Conservation (phyloP, 1,140 invertebrate species). For the Hypsibius dujardini region DNA sequence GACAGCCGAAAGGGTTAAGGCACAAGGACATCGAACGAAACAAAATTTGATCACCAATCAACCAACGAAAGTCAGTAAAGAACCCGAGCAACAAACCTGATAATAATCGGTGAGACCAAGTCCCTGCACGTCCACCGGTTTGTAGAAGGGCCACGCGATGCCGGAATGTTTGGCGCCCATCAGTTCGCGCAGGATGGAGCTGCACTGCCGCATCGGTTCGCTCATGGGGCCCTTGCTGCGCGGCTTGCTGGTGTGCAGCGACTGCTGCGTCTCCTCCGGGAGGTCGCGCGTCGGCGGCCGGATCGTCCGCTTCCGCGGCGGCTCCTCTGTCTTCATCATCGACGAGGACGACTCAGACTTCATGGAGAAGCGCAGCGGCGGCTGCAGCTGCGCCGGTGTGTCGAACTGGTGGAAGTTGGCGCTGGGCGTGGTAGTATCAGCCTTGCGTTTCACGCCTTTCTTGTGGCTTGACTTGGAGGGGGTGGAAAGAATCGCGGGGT, state of each 20-base stretch:
- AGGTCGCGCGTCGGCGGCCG: background rate
- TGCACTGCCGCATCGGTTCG: background rate
- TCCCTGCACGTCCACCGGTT: conserved; percentile 87
- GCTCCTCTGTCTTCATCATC: no score
- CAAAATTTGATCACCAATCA: no score
- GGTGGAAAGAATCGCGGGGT: no score
- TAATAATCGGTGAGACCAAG: conserved; percentile 90
- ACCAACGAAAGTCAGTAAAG: no score
- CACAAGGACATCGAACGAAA: no score
- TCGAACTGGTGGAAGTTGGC: no score
- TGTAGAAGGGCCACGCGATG: conserved; percentile 98
- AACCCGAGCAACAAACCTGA: no score
- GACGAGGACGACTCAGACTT: no score
- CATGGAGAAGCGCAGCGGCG: no score
- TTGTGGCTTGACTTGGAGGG: conserved; percentile 43
- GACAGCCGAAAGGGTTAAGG: no score
- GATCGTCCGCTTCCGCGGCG: conserved; percentile 3
- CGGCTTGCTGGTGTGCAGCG: background rate
- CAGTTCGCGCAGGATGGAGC: background rate
- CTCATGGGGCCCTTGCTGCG: background rate
- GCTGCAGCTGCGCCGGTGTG: no score
- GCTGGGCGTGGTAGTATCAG: conserved; percentile 72
- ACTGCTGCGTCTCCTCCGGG: background rate
- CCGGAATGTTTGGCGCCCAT: conserved; percentile 23
- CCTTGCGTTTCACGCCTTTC: conserved; percentile 96